A percentile compares a stretch with the other conserved stretches of the same genome.
Conservation (phyloP, 2,113 vertebrate species). For the Puffinus mauretanicus region DNA sequence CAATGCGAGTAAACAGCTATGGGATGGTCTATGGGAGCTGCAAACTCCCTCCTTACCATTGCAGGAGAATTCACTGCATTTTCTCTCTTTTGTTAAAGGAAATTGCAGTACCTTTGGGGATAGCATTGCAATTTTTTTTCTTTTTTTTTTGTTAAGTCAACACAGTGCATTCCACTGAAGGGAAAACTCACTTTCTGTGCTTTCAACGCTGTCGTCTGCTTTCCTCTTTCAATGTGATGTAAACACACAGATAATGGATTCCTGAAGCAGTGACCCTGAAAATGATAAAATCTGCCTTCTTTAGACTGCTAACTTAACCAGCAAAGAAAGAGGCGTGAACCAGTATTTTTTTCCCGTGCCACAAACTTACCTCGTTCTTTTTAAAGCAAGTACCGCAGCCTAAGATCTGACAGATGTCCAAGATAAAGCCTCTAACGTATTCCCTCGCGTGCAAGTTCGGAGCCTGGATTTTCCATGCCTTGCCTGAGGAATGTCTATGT, state of each 20-base stretch:
- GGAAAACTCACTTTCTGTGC: conserved; percentile 33
- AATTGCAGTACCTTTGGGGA: not conserved
- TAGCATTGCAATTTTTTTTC: not conserved
- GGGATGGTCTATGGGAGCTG: not conserved
- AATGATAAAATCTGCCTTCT: conserved; percentile 42
- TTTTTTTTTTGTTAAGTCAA: not conserved
- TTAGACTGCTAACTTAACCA: not conserved
- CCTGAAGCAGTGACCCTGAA: conserved; percentile 49
- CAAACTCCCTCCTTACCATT: not conserved
- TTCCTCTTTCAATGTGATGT: conserved; percentile 32
- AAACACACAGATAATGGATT: conserved; percentile 51
- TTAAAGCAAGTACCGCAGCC: not conserved
- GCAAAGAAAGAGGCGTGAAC: not conserved
- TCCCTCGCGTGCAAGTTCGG: not conserved
- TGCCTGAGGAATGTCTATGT: not conserved
- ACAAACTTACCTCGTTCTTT: not conserved
- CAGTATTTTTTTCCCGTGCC: not conserved
- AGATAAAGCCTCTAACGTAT: not conserved
- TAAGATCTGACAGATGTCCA: not conserved
- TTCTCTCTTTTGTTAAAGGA: conserved; percentile 16
- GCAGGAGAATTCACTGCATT: not conserved
- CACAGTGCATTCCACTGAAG: not conserved
- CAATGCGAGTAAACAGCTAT: conserved; percentile 7
- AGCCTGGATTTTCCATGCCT: not conserved
- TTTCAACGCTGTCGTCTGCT: not conserved